Percentiles rank a stretch among this genome's conserved stretches.
phyloP scores from a whole-genome alignment of 2,797 vertebrate species.

The Mycteria americana region DNA sequence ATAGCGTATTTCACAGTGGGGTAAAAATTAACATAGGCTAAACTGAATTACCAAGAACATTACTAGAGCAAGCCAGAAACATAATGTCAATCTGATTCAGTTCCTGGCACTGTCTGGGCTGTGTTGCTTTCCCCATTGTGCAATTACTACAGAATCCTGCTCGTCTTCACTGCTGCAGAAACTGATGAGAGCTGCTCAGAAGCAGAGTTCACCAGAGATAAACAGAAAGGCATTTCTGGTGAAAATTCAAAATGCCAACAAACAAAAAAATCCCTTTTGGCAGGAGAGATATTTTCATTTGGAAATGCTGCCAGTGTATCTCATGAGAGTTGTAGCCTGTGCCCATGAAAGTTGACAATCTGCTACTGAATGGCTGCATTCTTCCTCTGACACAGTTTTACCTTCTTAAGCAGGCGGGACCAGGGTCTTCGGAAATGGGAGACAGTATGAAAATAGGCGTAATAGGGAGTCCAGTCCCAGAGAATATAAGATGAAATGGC shows the following conservation, averaged over 20 bases:
- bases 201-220: not conserved
- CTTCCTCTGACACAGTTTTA: not conserved
- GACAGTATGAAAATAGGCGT: not conserved
- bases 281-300: slow-evolving; percentile 18
- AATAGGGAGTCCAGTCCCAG: not conserved
- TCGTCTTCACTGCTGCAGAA: not conserved
- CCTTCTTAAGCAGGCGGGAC: not conserved
- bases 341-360: not conserved
- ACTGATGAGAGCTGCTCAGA: not conserved
- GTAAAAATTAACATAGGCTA: not conserved
- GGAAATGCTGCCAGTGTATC: not conserved
- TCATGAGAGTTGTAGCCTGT: not conserved
- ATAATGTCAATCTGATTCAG: not conserved
- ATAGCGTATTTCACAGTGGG: not conserved
- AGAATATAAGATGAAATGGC: not conserved
- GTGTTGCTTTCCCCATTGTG: not conserved
- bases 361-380: not conserved
- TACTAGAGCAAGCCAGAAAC: not conserved
- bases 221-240: not conserved
- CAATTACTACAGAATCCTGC: not conserved
- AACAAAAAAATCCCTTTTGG: not conserved
- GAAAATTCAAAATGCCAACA: slow-evolving; percentile 27
- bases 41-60: not conserved
- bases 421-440: not conserved
- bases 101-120: not conserved